phyloP scores from a whole-genome alignment of 2,888 invertebrate genomes.

The Idaea dimidiata region DNA sequence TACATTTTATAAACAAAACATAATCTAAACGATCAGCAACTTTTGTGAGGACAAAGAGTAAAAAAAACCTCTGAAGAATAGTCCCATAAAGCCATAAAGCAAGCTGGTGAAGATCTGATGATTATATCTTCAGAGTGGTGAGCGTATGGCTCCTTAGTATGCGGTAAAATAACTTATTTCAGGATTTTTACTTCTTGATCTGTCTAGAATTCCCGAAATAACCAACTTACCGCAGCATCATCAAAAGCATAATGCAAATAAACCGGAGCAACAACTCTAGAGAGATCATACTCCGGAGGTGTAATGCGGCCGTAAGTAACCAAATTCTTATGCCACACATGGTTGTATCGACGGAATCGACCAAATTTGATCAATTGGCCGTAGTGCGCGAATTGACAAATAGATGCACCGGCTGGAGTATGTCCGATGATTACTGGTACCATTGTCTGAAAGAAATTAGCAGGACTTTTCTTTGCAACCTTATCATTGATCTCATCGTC shows the following conservation, averaged over 20 bases:
- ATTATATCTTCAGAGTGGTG: too few species aligned
- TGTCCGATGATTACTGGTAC: constrained; percentile 49
- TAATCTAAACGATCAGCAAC: too few species aligned
- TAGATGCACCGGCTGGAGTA: constrained; percentile 49
- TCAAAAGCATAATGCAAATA: constrained; percentile 45
- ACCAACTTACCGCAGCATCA: constrained; percentile 35
- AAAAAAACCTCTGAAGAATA: too few species aligned
- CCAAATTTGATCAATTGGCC: constrained; percentile 44
- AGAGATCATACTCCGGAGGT: constrained; percentile 48
- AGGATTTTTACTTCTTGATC: too few species aligned
- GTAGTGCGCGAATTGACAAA: constrained; percentile 53
- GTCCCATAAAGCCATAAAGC: too few species aligned
- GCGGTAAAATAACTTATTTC: too few species aligned
- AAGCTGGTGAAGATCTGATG: too few species aligned
- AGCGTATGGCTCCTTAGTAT: too few species aligned
- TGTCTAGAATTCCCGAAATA: neutral
- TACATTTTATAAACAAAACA: too few species aligned
- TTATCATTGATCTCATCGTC: too few species aligned
- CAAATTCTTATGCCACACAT: constrained; percentile 43
- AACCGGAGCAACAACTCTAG: constrained; percentile 35
- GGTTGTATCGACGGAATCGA: constrained; percentile 43
- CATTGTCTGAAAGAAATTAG: constrained; percentile 42
- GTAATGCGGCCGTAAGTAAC: constrained; percentile 35
- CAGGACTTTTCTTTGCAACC: too few species aligned
- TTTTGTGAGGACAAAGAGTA: too few species aligned